Evolutionary conservation across 2,113 vertebrate species (phyloP), one percentile per base, ranked within the genome.

Genomic region (Rhinoderma darwinii): DNA sequence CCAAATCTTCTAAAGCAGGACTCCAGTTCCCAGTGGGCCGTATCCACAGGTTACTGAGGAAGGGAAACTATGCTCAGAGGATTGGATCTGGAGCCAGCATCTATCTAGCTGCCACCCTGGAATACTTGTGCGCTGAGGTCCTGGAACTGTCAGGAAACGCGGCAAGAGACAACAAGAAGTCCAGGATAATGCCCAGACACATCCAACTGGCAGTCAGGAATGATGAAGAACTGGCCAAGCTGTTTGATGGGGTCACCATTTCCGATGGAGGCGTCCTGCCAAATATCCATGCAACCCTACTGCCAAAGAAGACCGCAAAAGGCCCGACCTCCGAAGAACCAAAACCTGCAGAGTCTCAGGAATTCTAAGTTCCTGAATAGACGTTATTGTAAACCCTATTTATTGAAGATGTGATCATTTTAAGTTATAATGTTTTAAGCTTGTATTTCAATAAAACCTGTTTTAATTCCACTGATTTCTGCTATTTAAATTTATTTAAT

Each of bases 141-240:
- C 89, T 96, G 87, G 95, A 96, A 74, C 86, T 96, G 82, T 87
- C 95, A 0, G 96, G 95, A 59, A 94, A 92, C 0, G 93, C 94
- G 30, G 90, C 93, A 32, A 79, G 1, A 4, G 91, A 91, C 39
- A 96, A 94, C 88, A 94, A 94, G 83, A 95, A 92, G 88, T 17
- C 0, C 0, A 90, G 94, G 41, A 94, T 96, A 0, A 3, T 89
- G 32, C 94, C 94, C 10, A 91, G 93, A 0, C 95, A 96, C 86
- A 92, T 95, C 84, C 91, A 93, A n/a, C n/a, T n/a, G n/a, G n/a
- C n/a, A n/a, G n/a, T n/a, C n/a, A n/a, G n/a, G n/a, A n/a, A n/a
- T n/a, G n/a, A n/a, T n/a, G n/a, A n/a, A n/a, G n/a, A n/a, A n/a
- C n/a, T n/a, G n/a, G n/a, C n/a, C n/a, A n/a, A n/a, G n/a, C n/a